Conservation (phyloP, 2,888 invertebrate genomes). For the Parnassius glacialis region DNA sequence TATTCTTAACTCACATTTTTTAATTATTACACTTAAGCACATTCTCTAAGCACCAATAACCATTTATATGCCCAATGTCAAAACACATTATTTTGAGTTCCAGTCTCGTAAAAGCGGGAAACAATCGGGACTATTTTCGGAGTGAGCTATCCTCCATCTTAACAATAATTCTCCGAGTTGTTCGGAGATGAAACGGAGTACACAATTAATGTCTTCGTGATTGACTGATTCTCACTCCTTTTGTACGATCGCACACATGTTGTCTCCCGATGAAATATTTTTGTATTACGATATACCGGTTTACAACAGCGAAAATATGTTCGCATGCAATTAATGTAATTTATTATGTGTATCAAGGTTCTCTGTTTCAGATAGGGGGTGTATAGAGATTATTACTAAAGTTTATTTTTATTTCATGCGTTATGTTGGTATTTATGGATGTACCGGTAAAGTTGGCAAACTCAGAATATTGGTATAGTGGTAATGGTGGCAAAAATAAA, state of each 20-base stretch:
- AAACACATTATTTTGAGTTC: conserved; percentile 61
- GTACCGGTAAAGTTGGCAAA: too few relatives aligned
- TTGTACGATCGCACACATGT: conserved; percentile 34
- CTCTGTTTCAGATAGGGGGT: not conserved
- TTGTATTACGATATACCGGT: conserved; percentile 10
- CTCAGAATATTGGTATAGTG: too few relatives aligned
- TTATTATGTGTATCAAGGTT: conserved; percentile 14
- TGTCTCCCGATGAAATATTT: conserved; percentile 15
- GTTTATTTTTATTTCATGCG: not conserved
- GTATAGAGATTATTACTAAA: not conserved
- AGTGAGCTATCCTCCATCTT: conserved; percentile 42
- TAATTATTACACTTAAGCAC: too few relatives aligned
- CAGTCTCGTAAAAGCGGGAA: conserved; percentile 50
- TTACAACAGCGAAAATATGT: conserved; percentile 13
- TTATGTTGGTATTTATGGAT: not conserved
- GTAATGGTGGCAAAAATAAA: too few relatives aligned
- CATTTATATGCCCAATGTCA: conserved; percentile 69
- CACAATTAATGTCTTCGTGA: conserved; percentile 67
- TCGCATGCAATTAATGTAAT: conserved; percentile 9
- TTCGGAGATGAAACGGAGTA: conserved; percentile 60
- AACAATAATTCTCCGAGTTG: conserved; percentile 53
- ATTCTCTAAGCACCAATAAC: conserved; percentile 53
- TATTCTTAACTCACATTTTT: conserved; percentile 28
- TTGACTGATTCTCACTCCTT: conserved; percentile 57
- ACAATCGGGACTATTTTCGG: conserved; percentile 67